Evolutionary conservation across 2,113 vertebrate genomes (phyloP), one percentile per base, ranked within the genome.

Genomic region (Heptranchias perlo): DNA sequence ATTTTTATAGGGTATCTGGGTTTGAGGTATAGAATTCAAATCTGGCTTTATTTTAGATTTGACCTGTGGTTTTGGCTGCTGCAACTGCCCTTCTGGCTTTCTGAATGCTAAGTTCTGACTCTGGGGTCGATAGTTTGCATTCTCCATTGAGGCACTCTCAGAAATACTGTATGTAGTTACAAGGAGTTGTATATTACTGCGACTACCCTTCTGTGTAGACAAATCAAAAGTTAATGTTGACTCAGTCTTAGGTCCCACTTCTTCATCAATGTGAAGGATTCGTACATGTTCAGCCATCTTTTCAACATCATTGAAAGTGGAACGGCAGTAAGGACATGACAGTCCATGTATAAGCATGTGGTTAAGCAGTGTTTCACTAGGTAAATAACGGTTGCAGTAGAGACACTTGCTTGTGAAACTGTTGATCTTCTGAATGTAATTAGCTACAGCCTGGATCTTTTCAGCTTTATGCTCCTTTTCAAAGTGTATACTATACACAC

Each of bases 381-480:
- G 99, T 96, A 99, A 97, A 97, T 99, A 99, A 94, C 99, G 99
- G 97, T 99, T 99, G 97, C 99, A 99, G 97, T 99, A 99, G 96
- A 99, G 98, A 98, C 99, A 99, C 98, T 99, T 99, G 98, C 99
- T 99, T 97, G 99, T 99, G 97, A 99, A 99, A 97, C 99, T 99
- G 97, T 99, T 99, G 97, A 99, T 99, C 97, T 99, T 99, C 99
- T 99, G 99, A 96, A 99, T 99, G 97, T 99, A 99, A 97, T 99
- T 99, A 97, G 99, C 99, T 92, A 99, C 99, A 0, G 99, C 99
- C 0, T 99, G 99, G 84, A 99, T 99, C 97, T 99, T 99, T 97
- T 99, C 99, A 0, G 99, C 99, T 97, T 99, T 99, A 97, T 99
- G 99, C 97, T 99, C 99, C 96, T 99, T 99, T 97, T 99, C 99